Base-by-base conservation (phyloP, 1,140 invertebrate species). In the Zaprionus gabonicus region DNA sequence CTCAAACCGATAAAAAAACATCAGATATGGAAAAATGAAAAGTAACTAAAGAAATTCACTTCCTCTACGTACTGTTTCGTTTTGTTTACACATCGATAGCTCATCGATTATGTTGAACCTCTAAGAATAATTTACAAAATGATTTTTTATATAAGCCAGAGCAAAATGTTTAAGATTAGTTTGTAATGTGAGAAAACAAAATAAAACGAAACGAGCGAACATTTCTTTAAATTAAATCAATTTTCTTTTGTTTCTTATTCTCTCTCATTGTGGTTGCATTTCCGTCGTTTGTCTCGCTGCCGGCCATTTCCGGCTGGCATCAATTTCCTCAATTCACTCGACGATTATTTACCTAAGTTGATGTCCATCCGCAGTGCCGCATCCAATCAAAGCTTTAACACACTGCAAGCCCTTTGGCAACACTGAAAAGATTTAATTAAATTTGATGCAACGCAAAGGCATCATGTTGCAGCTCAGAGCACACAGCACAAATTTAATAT, bases 171-270 rank as follows among this genome's bases (percentile, higher is more conserved):
- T 66, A 66, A 76, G 57, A 65, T 36, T 73, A 77, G 63, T 67
- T 77, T 77, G 41, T 73, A 63, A 72, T 49, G 9, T 46, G 55
- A 68, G 13, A 46, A 56, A 49, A 55, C 10, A 49, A 78, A 78
- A 78, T 74, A 78, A 78, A 75, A 51, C 59, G 55, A 49, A 78
- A 75, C 46, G 55, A 59, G 36, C 49, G 68, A 72, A 51, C n/a
- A 59, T 49, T 68, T 53, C 34, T 63, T 64, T 77, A 51, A 38
- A 57, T 72, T 34, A 27, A 23, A 51, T 51, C 57, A 66, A 72
- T 12, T 51, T 59, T 49, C 4, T 36, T 20, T 56, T 55, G 38
- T 41, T 3, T 46, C 23, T 23, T 23, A 23, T 10, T 17, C 6
- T 46, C 6, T 28, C 27, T 7, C 27, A 17, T 25, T 20, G 51